Evolutionary conservation across 2,888 invertebrate genomes (phyloP).

Genomic region (Caenorhabditis macrosperma): DNA sequence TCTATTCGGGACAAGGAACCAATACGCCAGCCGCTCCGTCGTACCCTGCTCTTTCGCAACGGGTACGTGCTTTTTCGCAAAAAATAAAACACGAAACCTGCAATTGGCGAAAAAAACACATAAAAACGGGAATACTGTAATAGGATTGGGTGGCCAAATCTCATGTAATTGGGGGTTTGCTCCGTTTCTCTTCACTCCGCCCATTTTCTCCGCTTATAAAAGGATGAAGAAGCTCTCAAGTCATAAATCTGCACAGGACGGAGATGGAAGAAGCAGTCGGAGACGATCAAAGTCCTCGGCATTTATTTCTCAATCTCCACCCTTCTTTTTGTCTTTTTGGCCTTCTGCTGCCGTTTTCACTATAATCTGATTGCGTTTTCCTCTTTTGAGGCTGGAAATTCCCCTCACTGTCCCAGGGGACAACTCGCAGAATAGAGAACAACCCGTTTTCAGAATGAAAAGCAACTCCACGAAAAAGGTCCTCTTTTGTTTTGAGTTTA

Average conservation of each 20-base stretch:
- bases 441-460: neutral
- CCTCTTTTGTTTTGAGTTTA: conserved; percentile 13
- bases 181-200: neutral
- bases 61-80: no score
- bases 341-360: conserved; percentile 7
- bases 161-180: neutral
- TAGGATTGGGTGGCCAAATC: conserved; percentile 15
- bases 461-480: neutral
- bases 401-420: neutral
- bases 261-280: neutral
- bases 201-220: neutral
- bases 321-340: neutral
- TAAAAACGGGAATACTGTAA: conserved; percentile 32
- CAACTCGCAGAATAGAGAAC: conserved; percentile 17
- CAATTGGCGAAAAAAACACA: neutral
- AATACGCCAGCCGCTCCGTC: conserved; percentile 3
- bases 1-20: conserved; percentile 49
- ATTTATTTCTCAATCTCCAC: neutral
- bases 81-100: no score
- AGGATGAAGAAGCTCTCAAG: neutral
- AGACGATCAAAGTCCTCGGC: neutral
- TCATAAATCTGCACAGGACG: neutral
- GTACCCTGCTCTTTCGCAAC: conserved; percentile 66
- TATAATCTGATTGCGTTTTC: conserved; percentile 55
- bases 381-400: conserved; percentile 19